These are phyloP conservation scores for Troilus luridus DNA, from an alignment of 2,888 invertebrate species.

Conservation along the genomic window DNA sequence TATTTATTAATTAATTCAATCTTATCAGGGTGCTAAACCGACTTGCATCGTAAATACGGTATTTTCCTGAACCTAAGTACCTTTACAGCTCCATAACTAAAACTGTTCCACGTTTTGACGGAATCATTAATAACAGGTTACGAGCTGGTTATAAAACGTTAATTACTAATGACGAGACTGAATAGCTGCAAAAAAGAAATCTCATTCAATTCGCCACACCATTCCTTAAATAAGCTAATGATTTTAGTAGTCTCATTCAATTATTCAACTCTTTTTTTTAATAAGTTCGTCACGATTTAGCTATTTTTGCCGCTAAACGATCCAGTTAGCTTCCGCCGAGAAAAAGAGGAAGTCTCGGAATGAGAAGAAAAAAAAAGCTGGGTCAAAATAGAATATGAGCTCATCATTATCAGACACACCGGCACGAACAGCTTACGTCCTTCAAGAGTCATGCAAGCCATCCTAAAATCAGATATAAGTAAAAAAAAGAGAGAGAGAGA, in stretches of 20 bases:
- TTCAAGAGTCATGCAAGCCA: neutral
- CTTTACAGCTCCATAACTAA: neutral
- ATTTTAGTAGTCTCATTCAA: neutral
- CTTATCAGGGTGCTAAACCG: neutral
- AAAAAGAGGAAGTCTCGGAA: neutral
- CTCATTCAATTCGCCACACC: neutral
- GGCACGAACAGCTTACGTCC: neutral
- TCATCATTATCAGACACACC: neutral
- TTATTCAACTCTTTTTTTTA: neutral
- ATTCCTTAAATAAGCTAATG: neutral
- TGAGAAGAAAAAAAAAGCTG: neutral
- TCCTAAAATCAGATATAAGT: neutral
- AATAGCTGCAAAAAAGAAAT: neutral
- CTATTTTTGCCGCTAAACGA: neutral
- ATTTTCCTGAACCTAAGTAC: slow-evolving; percentile 3
- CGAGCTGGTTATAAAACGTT: slow-evolving; percentile 10
- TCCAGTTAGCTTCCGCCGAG: neutral
- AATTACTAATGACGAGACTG: neutral
- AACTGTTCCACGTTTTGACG: neutral
- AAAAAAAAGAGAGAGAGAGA: neutral
- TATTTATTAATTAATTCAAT: neutral
- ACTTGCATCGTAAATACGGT: neutral
- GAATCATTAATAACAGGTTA: slow-evolving; percentile 6
- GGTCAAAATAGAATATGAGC: slow-evolving; percentile 16
- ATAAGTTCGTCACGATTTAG: neutral